Evolutionary conservation across 2,888 invertebrate genomes (phyloP).

Genomic region (Agrochola litura): DNA sequence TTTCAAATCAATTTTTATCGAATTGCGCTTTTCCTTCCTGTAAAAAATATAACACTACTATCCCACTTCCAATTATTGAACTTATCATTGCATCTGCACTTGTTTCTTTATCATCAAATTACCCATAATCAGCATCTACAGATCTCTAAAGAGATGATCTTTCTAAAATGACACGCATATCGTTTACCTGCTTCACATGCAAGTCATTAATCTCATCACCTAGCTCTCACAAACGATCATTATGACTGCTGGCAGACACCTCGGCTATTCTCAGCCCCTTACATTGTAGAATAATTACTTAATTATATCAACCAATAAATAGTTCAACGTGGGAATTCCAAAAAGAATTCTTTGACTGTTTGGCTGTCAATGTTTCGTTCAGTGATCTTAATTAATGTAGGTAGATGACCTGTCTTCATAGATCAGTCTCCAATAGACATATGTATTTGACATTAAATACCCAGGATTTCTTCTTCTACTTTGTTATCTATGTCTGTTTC

Average conservation of each 20-base stretch:
- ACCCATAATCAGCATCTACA: not conserved
- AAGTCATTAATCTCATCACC: conserved; percentile 47
- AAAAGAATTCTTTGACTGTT: conserved; percentile 31
- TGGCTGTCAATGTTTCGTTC: conserved; percentile 57
- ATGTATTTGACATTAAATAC: conserved; percentile 35
- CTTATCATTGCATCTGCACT: not conserved
- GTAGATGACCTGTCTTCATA: conserved; percentile 56
- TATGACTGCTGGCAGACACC: conserved; percentile 45
- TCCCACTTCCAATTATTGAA: not conserved
- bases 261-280: conserved; percentile 50
- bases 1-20: not conserved
- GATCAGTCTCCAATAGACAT: conserved; percentile 42
- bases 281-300: conserved; percentile 59
- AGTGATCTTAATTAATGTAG: conserved; percentile 55
- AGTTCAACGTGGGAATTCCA: conserved; percentile 52
- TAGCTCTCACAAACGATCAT: conserved; percentile 43
- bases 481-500: not conserved
- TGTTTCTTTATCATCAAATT: not conserved
- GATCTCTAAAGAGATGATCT: conserved; percentile 20
- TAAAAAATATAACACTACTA: not conserved
- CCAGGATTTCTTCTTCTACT: conserved; percentile 1
- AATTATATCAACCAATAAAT: conserved; percentile 58
- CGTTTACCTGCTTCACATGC: conserved; percentile 41
- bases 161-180: conserved; percentile 31
- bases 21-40: too few species aligned